Evolutionary conservation across 2,888 invertebrate genomes (phyloP).

Genomic region (Tachystola acroxantha): DNA sequence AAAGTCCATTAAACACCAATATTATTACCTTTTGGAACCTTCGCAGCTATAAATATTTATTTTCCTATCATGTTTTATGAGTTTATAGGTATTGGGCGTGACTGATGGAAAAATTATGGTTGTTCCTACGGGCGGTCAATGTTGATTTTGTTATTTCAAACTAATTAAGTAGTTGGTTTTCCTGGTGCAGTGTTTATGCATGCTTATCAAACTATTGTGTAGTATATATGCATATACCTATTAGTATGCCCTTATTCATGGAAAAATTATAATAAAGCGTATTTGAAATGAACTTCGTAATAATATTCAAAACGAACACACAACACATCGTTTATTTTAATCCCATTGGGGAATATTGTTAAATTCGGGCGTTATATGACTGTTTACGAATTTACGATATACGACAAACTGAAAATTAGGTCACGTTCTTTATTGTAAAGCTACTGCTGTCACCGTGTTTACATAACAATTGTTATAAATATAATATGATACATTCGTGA

Average conservation of each 20-base stretch:
- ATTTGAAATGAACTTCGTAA: background rate
- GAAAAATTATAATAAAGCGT: background rate
- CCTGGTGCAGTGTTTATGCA: conserved; percentile 7
- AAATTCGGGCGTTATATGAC: background rate
- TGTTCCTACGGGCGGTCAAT: conserved; percentile 37
- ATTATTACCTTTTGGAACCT: conserved; percentile 35
- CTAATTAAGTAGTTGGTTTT: conserved; percentile 40
- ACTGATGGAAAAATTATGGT: conserved; percentile 38
- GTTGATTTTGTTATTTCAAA: conserved; percentile 33
- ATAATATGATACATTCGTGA: too few species aligned
- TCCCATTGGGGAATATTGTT: conserved; percentile 1
- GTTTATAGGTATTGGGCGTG: conserved; percentile 43
- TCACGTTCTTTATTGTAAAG: background rate
- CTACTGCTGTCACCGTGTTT: too few species aligned
- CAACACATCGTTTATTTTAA: background rate
- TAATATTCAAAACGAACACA: too few species aligned
- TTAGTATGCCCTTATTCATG: too few species aligned
- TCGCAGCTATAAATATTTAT: conserved; percentile 32
- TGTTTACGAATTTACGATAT: too few species aligned
- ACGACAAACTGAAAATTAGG: background rate
- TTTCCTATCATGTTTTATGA: conserved; percentile 29
- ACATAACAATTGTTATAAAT: too few species aligned
- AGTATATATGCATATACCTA: background rate
- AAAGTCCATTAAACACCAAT: conserved; percentile 38
- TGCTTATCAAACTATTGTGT: background rate